Conservation (phyloP, 2,888 invertebrate species). For the Galerucella calmariensis region DNA sequence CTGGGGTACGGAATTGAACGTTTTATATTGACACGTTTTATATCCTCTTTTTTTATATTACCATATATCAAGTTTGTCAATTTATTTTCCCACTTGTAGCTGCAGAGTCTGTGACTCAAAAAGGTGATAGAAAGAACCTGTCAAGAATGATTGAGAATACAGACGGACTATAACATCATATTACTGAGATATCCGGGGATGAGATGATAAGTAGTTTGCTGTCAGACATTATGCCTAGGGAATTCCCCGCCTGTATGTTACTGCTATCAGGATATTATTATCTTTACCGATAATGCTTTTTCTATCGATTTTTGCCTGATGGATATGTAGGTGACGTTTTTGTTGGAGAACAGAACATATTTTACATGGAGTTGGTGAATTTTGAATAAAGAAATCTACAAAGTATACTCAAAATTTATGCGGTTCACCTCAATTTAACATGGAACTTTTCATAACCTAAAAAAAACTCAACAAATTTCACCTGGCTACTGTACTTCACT, state of each 20-base stretch:
- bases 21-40: neutral
- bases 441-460: no score
- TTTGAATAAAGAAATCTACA: no score
- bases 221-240: conserved; percentile 59
- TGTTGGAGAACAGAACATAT: neutral
- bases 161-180: conserved; percentile 66
- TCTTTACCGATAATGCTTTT: conserved; percentile 47
- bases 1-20: conserved; percentile 7
- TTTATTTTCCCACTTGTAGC: conserved; percentile 45
- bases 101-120: conserved; percentile 35
- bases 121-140: conserved; percentile 58
- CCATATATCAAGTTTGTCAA: conserved; percentile 33
- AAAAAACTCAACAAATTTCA: no score
- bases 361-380: neutral
- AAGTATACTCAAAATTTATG: no score
- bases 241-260: conserved; percentile 53
- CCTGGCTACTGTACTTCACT: no score
- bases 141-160: conserved; percentile 64
- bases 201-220: conserved; percentile 62
- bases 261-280: conserved; percentile 51
- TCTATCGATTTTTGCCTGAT: conserved; percentile 35
- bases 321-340: conserved; percentile 7
- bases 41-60: conserved; percentile 12
- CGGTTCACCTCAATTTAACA: no score
- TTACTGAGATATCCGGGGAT: conserved; percentile 60